Evolutionary conservation across 2,113 vertebrate genomes (phyloP), one percentile per base, ranked within the genome.

Genomic region (Aptenodytes forsteri): DNA sequence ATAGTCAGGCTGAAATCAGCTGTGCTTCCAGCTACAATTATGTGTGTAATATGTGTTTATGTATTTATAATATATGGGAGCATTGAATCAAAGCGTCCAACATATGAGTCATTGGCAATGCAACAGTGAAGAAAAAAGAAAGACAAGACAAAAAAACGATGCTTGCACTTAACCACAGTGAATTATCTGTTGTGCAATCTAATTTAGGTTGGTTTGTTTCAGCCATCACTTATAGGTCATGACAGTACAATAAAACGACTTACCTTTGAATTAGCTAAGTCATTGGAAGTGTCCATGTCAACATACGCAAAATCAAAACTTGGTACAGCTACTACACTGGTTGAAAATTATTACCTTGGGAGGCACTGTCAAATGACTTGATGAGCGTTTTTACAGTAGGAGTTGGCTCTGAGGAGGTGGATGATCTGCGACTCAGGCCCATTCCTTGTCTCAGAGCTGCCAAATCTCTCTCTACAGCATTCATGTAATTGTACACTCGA

Each of bases 341-440:
- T 10, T 44, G 54, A 13, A 40, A 84, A 34, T 17, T 20, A 81
- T 97, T 98, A 99, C 99, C 99, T 99, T 99, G 99, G 17, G 99
- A 99, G 65, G 99, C 99, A 71, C 98, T 99, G 98, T 99, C 99
- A 3, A 99, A 99, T 79, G 99, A 99, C 96, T 99, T 99, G 98
- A 99, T 99, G 97, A 99, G 99, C 1, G 99, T 99, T 95, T 99
- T 99, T 44, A 99, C 99, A 0, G 99, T 99, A 38, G 99, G 99
- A 3, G 99, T 99, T 3, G 99, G 99, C 96, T 99, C 99, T 1
- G 99, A 99, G 87, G 99, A 99, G 52, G 99, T 99, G 22, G 99
- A 99, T 8, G 99, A 99, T 32, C 99, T 98, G 56, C 99, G 98
- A 61, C 99, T 99, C 90, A 99, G 98, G 12, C 99, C 99, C 99